Conservation (phyloP, 1,140 invertebrate species). For the Drosophila neocordata region DNA sequence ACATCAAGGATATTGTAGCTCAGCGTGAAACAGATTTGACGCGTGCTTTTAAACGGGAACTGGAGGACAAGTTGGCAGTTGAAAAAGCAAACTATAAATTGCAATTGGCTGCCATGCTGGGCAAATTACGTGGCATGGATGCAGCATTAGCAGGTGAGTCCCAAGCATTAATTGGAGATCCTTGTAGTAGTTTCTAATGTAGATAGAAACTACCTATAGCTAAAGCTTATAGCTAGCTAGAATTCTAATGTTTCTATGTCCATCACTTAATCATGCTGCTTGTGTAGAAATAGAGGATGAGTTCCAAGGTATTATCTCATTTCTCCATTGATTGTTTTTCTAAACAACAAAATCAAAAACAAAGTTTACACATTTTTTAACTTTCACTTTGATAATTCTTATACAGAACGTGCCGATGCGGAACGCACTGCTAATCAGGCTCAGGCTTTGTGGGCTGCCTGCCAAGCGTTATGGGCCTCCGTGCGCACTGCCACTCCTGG, state of each 20-base stretch:
- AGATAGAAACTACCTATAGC: no score
- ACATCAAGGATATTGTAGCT: constrained; percentile 89
- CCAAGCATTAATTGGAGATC: neutral
- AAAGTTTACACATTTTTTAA: neutral
- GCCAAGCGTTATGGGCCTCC: constrained; percentile 91
- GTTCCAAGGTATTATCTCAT: constrained; percentile 70
- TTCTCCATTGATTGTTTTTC: neutral
- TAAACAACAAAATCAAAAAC: constrained; percentile 1
- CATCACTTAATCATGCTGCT: constrained; percentile 51
- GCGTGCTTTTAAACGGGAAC: constrained; percentile 85
- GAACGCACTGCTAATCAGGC: constrained; percentile 91
- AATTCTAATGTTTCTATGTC: constrained; percentile 20
- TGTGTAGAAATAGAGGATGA: constrained; percentile 79
- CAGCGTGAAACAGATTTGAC: constrained; percentile 89
- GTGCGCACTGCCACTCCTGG: constrained; percentile 86
- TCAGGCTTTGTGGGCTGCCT: constrained; percentile 95
- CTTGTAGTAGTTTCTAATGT: neutral
- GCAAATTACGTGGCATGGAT: constrained; percentile 94
- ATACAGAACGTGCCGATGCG: constrained; percentile 88
- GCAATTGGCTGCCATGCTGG: constrained; percentile 91
- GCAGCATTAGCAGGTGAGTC: constrained; percentile 91
- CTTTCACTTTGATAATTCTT: neutral
- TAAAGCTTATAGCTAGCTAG: no score
- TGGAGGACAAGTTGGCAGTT: constrained; percentile 88
- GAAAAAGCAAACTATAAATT: constrained; percentile 89